Percentiles rank a stretch among this genome's conserved stretches.
These are phyloP conservation scores for Oreonectes daqikongensis DNA, from an alignment of 2,797 vertebrate species.

Conservation along the genomic window DNA sequence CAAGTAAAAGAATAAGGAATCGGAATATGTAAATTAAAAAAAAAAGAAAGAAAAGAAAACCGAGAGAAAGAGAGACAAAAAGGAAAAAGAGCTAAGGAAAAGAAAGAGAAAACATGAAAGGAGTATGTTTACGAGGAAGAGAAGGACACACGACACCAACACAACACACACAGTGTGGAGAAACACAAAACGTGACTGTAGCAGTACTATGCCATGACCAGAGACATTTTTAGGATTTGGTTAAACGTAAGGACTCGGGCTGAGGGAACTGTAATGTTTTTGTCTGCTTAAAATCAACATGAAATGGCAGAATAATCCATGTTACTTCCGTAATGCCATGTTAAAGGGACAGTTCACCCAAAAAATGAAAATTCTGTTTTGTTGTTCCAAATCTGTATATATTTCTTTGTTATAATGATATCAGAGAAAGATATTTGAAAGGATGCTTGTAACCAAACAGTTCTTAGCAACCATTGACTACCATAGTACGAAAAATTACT, in stretches of 20 bases:
- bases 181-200: conserved; percentile 25
- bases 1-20: conserved; percentile 23
- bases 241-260: background rate
- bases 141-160: conserved; percentile 47
- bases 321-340: background rate
- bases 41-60: conserved; percentile 58
- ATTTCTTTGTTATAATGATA: too few relatives aligned
- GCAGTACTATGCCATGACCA: conserved; percentile 53
- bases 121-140: conserved; percentile 60
- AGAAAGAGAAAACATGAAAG: conserved; percentile 42
- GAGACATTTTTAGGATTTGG: conserved; percentile 8
- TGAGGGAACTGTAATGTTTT: background rate
- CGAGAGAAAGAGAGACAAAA: conserved; percentile 52
- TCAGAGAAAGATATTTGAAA: too few relatives aligned
- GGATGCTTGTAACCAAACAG: too few relatives aligned
- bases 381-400: too few relatives aligned
- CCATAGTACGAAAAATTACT: too few relatives aligned
- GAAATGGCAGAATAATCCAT: background rate
- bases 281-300: conserved; percentile 17
- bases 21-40: conserved; percentile 43
- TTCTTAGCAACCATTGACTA: too few relatives aligned
- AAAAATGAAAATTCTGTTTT: too few relatives aligned
- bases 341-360: too few relatives aligned
- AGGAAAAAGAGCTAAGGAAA: conserved; percentile 48
- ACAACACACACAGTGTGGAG: conserved; percentile 27